A percentile compares a stretch with the other conserved stretches of the same genome.
Conservation (phyloP, 1,140 invertebrate species). For the Macrosteles quadrilineatus region DNA sequence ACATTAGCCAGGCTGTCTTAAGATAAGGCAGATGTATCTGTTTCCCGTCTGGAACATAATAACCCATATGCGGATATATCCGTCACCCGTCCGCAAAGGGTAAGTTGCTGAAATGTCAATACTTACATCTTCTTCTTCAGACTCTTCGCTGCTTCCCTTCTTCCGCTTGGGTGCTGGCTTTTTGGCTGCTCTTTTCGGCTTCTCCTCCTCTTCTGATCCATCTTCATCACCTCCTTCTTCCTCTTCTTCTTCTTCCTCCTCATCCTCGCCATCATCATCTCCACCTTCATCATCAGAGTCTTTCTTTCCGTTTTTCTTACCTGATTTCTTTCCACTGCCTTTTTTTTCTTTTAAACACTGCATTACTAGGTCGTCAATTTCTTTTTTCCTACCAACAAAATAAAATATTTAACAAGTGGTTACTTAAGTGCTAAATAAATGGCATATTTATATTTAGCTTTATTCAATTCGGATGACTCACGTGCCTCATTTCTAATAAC, state of each 20-base stretch:
- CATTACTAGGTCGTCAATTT: constrained; percentile 84
- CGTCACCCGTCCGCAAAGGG: too few species aligned
- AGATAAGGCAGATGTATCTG: too few species aligned
- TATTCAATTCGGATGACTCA: too few species aligned
- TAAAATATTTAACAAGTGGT: constrained; percentile 40
- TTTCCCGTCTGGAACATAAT: too few species aligned
- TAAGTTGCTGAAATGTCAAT: too few species aligned
- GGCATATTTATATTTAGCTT: too few species aligned
- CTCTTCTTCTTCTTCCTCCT: constrained; percentile 58
- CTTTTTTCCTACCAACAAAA: constrained; percentile 64
- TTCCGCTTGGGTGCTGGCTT: constrained; percentile 60
- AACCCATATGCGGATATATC: too few species aligned
- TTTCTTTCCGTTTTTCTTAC: constrained; percentile 58
- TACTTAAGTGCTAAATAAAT: too few species aligned
- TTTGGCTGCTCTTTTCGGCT: constrained; percentile 59
- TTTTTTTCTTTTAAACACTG: constrained; percentile 63
- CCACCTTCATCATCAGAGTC: constrained; percentile 59
- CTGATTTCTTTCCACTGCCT: constrained; percentile 53
- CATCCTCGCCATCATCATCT: constrained; percentile 59
- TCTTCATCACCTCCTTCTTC: constrained; percentile 52
- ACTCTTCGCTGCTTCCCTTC: constrained; percentile 63
- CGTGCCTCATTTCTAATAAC: too few species aligned
- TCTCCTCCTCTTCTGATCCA: constrained; percentile 59
- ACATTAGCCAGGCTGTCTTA: too few species aligned
- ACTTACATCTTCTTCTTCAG: constrained; percentile 54